Evolutionary conservation across 53 echinoderm and acorn worm species (phyloP), one percentile per base, ranked within the genome.

Genomic region (Paracentrotus lividus): DNA sequence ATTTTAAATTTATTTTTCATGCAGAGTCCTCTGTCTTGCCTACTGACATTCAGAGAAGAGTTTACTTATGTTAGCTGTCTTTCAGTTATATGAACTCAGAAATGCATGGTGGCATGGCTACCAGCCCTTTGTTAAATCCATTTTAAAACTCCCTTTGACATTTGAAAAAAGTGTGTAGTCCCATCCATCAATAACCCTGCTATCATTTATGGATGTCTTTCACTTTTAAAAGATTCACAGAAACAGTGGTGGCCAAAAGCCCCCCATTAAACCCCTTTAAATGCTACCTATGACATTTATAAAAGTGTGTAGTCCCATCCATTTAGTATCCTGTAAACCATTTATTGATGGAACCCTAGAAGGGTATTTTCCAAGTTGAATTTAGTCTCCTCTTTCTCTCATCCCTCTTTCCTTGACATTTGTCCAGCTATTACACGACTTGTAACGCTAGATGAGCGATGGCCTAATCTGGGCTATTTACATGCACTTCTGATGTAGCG

Each of bases 401-500:
- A 23, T 42, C 78, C 44, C 44, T n/a, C 78, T 44, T 44, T 77
- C 42, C 42, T 77, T 77, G 78, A 77, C 44, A 77, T 77, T 77
- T 77, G 78, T 43, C 78, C 42, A 42, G 42, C 78, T 42, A 42
- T 36, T 77, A 77, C 44, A 43, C 43, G 10, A 44, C 78, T n/a
- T 43, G 20, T 77, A 77, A 77, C 44, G 3, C 78, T 10, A 44
- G 78, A 77, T 77, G 78, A 77, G 78, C 42, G 78, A 77, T 77
- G 40, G 78, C 78, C 78, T 44, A 77, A 77, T 77, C 78, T 40
- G 12, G 78, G 78, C 44, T 77, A 77, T 77, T 77, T 77, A 77
- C 78, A 77, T 44, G 78, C 78, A 77, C 78, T 44, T 77, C 44
- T 77, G 64, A 64, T 31, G 64, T 64, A 31, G 64, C 64, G 64